phyloP scores from a whole-genome alignment of 2,888 invertebrate genomes.

The Troides oblongomaculatus region DNA sequence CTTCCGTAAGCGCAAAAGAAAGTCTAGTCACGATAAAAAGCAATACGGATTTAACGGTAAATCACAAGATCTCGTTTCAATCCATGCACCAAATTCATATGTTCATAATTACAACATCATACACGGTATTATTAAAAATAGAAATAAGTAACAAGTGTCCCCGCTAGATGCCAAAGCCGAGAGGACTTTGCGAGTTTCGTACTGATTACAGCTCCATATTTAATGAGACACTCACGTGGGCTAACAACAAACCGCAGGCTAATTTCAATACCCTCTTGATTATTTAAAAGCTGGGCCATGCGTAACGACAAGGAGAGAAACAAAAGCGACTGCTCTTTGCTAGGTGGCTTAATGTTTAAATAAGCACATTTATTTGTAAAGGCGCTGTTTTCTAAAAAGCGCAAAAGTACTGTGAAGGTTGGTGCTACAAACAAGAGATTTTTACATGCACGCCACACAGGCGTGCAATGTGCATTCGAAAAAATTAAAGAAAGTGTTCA shows the following conservation, averaged over 20 bases:
- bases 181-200: slow-evolving; percentile 61
- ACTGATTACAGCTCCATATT: slow-evolving; percentile 76
- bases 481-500: slow-evolving; percentile 75
- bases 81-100: slow-evolving; percentile 11
- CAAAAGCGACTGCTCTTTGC: slow-evolving; percentile 35
- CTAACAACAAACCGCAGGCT: slow-evolving; percentile 62
- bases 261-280: slow-evolving; percentile 68
- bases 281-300: slow-evolving; percentile 48
- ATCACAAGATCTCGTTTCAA: slow-evolving; percentile 26
- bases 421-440: slow-evolving; percentile 38
- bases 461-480: slow-evolving; percentile 50
- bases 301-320: slow-evolving; percentile 36
- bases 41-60: slow-evolving; percentile 33
- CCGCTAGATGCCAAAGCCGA: slow-evolving; percentile 48
- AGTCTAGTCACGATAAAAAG: slow-evolving; percentile 34
- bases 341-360: slow-evolving; percentile 35
- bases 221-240: slow-evolving; percentile 72
- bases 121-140: slow-evolving; percentile 14
- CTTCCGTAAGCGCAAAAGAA: slow-evolving; percentile 60
- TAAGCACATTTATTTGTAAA: slow-evolving; percentile 28
- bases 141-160: slow-evolving; percentile 19
- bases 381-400: slow-evolving; percentile 31
- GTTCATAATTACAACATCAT: neutral
- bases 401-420: slow-evolving; percentile 30
- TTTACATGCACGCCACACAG: slow-evolving; percentile 32